Evolutionary conservation across 1,140 invertebrate genomes (phyloP).

Genomic region (Aradophagus sp.): DNA sequence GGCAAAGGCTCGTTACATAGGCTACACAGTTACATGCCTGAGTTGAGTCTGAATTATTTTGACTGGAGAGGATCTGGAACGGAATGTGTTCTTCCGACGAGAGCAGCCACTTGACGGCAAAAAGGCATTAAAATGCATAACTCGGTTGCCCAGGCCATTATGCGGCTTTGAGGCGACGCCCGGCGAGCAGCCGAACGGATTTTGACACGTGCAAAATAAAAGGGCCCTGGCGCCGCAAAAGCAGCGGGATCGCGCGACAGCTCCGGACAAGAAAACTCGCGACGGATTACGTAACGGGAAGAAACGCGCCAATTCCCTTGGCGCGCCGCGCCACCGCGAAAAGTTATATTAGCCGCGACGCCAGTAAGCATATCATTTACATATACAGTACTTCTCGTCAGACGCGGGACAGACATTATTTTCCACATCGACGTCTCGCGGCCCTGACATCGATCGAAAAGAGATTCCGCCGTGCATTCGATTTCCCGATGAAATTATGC

Average conservation of each 20-base stretch:
- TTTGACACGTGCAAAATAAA: conserved; percentile 42
- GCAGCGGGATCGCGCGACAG: conserved; percentile 25
- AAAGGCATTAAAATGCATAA: too few relatives aligned
- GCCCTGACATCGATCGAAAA: conserved; percentile 22
- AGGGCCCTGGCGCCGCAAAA: conserved; percentile 21
- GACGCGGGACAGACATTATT: conserved; percentile 12
- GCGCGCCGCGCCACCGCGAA: conserved; percentile 23
- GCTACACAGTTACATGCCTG: too few relatives aligned
- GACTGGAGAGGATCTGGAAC: too few relatives aligned
- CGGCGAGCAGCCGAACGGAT: conserved; percentile 4
- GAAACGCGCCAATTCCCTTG: conserved; percentile 38
- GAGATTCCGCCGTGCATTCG: too few relatives aligned
- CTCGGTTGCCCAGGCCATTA: too few relatives aligned
- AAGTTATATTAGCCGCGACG: conserved; percentile 53
- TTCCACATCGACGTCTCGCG: conserved; percentile 25
- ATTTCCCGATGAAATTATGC: conserved; percentile 46
- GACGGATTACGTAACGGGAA: conserved; percentile 50
- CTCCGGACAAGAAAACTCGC: conserved; percentile 35
- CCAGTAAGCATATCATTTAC: conserved; percentile 55
- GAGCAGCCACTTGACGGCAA: too few relatives aligned
- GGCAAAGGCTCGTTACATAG: too few relatives aligned
- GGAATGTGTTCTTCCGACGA: too few relatives aligned
- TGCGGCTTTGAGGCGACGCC: background rate
- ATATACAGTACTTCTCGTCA: conserved; percentile 51
- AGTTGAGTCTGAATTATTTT: too few relatives aligned